Evolutionary conservation across 30 jellyfish, hydroid and myxozoan genomes (phyloP).

Genomic region (Rhopilema esculentum): DNA sequence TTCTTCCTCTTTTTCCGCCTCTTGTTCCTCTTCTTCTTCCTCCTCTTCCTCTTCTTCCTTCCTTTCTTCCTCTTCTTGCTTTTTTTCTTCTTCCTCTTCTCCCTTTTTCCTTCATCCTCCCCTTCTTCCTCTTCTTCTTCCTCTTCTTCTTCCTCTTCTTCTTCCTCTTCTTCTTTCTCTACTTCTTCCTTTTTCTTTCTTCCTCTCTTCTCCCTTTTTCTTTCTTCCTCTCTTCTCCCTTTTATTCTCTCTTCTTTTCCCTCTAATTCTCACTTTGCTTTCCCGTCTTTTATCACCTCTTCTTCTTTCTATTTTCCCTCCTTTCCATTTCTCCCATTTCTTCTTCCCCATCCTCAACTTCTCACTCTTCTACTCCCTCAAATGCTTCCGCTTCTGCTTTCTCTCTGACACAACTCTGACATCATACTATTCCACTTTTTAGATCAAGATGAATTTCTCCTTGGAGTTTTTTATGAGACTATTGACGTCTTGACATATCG

Average conservation of each 20-base stretch:
- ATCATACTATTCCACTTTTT: background rate
- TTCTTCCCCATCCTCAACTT: too few relatives aligned
- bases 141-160: background rate
- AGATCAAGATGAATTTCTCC: conserved; percentile 33
- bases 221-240: too few relatives aligned
- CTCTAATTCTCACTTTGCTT: too few relatives aligned
- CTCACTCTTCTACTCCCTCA: too few relatives aligned
- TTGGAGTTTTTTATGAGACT: conserved; percentile 13
- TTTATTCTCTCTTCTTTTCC: too few relatives aligned
- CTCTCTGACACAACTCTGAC: background rate
- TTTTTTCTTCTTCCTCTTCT: background rate
- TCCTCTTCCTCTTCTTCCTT: background rate
- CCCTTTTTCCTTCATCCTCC: too few relatives aligned
- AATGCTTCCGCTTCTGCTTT: background rate
- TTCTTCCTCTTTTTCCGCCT: background rate
- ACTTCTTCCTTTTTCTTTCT: too few relatives aligned
- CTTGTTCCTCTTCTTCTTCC: too few relatives aligned
- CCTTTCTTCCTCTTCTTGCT: background rate
- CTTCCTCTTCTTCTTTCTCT: too few relatives aligned
- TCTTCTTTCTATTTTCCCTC: too few relatives aligned
- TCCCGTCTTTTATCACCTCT: too few relatives aligned
- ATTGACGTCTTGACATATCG: conserved; percentile 6
- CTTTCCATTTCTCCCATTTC: too few relatives aligned
- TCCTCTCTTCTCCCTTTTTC: background rate
- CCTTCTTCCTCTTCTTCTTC: background rate